Evolutionary conservation across 2,888 invertebrate species (phyloP).

Genomic region (Epistrophe eligans): DNA sequence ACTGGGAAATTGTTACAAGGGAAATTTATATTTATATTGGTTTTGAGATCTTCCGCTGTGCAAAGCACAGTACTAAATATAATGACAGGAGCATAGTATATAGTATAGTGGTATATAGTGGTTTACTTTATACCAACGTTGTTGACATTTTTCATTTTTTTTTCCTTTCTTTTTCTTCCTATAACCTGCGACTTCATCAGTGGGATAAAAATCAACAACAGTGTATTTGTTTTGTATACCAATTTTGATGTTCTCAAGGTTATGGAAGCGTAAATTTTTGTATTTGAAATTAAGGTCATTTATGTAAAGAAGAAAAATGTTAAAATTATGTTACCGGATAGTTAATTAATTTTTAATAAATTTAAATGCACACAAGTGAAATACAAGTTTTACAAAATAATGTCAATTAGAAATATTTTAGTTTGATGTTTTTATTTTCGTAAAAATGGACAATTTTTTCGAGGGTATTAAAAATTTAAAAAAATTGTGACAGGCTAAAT

Average conservation of each 20-base stretch:
- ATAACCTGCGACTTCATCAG: not conserved
- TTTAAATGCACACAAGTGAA: too few species aligned
- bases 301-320: not conserved
- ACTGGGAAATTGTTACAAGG: conserved; percentile 58
- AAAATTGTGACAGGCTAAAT: too few species aligned
- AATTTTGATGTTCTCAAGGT: not conserved
- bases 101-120: too few species aligned
- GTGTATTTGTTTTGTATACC: conserved; percentile 3
- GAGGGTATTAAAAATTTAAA: too few species aligned
- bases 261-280: not conserved
- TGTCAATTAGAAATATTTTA: too few species aligned
- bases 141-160: not conserved
- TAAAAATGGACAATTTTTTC: too few species aligned
- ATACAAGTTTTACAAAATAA: too few species aligned
- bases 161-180: not conserved
- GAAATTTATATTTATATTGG: conserved; percentile 33
- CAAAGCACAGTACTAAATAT: not conserved
- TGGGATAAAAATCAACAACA: not conserved
- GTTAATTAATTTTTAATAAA: too few species aligned
- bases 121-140: not conserved
- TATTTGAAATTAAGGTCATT: conserved; percentile 1
- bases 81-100: conserved; percentile 7
- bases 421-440: too few species aligned
- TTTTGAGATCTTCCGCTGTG: conserved; percentile 9
- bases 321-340: too few species aligned